Conservation (phyloP, 2,888 invertebrate genomes). For the Drosophila multiciliata region DNA sequence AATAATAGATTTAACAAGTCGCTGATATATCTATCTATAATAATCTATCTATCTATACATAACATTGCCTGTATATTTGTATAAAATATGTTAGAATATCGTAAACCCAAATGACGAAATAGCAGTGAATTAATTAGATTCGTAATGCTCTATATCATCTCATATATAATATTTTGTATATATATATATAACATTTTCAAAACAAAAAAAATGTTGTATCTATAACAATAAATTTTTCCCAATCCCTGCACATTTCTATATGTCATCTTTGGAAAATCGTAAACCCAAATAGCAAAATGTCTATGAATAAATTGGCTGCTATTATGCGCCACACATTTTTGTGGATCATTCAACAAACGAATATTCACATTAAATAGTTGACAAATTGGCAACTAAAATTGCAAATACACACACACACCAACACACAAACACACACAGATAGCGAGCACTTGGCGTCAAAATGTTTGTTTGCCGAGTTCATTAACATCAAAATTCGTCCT, state of each 20-base stretch:
- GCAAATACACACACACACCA: constrained; percentile 39
- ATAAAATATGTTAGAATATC: constrained; percentile 19
- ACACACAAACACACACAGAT: constrained; percentile 32
- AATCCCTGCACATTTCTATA: not conserved
- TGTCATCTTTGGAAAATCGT: constrained; percentile 23
- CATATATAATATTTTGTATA: not conserved
- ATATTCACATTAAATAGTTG: constrained; percentile 64
- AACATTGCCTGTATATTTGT: not conserved
- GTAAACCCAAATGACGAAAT: constrained; percentile 27
- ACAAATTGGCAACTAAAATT: constrained; percentile 64
- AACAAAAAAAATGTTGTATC: not conserved
- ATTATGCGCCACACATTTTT: constrained; percentile 62
- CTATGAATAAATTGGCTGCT: constrained; percentile 69
- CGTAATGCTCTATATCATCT: constrained; percentile 49
- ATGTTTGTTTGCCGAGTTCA: constrained; percentile 76
- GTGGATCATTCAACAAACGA: constrained; percentile 47
- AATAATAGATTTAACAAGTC: not conserved
- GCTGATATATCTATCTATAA: not conserved
- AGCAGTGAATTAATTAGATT: constrained; percentile 64
- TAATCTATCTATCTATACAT: not conserved
- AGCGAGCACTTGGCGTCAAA: constrained; percentile 58
- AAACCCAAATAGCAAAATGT: constrained; percentile 28
- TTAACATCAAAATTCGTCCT: constrained; percentile 74
- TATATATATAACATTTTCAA: not conserved
- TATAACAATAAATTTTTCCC: not conserved